A percentile compares a stretch with the other conserved stretches of the same genome.
phyloP scores from a whole-genome alignment of 2,113 vertebrate species.

The Lasiurus borealis region DNA sequence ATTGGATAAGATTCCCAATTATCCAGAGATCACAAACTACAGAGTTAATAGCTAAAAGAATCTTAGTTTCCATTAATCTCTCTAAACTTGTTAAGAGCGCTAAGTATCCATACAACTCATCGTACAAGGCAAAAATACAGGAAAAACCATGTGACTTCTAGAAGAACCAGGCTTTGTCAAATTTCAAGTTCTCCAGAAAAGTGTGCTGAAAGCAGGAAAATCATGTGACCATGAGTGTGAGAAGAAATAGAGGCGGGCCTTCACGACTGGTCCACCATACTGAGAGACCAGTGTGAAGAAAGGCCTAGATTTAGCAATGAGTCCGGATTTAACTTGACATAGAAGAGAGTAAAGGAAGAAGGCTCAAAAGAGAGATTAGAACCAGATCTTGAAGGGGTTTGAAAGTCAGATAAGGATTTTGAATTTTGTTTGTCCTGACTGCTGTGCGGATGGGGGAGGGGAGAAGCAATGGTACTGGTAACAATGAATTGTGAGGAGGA shows the following conservation, averaged over 20 bases:
- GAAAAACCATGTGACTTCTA: neutral
- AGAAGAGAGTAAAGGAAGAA: neutral
- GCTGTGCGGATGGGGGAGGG: neutral
- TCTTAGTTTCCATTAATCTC: neutral
- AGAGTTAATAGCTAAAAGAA: neutral
- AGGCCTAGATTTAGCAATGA: neutral
- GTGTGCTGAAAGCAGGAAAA: neutral
- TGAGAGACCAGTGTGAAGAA: neutral
- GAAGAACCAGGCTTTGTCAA: neutral
- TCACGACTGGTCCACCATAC: neutral
- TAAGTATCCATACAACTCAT: neutral
- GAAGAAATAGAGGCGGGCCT: neutral
- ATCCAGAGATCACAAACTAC: neutral
- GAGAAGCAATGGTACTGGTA: neutral
- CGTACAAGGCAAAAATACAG: neutral
- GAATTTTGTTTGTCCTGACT: neutral
- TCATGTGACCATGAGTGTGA: rapidly evolving
- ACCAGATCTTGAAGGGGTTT: neutral
- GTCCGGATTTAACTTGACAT: neutral
- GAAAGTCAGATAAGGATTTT: neutral
- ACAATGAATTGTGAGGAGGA: neutral
- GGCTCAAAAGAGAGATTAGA: neutral
- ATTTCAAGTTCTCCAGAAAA: neutral
- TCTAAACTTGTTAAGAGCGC: neutral
- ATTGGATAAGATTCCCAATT: neutral